Base-by-base conservation (phyloP, 2,888 invertebrate species). In the Tachina fera region DNA sequence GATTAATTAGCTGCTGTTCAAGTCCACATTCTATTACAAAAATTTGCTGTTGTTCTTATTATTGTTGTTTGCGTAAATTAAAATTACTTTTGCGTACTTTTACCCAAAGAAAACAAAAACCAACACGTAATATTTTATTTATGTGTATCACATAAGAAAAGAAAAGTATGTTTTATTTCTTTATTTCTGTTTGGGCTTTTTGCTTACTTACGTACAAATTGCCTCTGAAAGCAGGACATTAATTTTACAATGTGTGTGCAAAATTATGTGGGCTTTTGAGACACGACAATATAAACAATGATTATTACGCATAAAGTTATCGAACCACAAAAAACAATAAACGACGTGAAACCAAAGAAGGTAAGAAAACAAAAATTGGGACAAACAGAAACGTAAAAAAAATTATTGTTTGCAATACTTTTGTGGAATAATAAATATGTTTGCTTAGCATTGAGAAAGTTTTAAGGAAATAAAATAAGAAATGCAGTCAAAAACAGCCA, bases 401-500 rank as follows among this genome's bases (percentile, higher is more conserved):
- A 72, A 56, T 67, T 60, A 45, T 77, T 77, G 58, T 72, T 67
- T 72, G 51, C 41, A 47, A 56, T 63, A 63, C 63, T 72, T 65
- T 61, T 70, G 39, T 45, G 16, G 47, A 79, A 72, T 79, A 79
- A 71, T 72, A 78, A 78, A 53, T 45, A 53, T 19, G 45, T 63
- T 79, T 71, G 70, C 53, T 67, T 58, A 76, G 39, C 45, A 58
- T 47, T 47, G 41, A 47, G 60, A 68, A 47, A n/a, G 58, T 31
- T 67, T 47, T 13, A 49, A 67, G 19, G 47, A 56, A 8, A 41
- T 58, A 47, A 67, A 58, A 58, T 11, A 58, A 76, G 22, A 4
- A 22, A 43, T 22, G 58, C 10, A 68, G 39, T 8, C 14, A 13
- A 16, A 31, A 11, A 19, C 60, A 51, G 11, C n/a, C 43, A 31